Base-by-base conservation (phyloP, 2,888 invertebrate genomes). In the Xylota segnis region DNA sequence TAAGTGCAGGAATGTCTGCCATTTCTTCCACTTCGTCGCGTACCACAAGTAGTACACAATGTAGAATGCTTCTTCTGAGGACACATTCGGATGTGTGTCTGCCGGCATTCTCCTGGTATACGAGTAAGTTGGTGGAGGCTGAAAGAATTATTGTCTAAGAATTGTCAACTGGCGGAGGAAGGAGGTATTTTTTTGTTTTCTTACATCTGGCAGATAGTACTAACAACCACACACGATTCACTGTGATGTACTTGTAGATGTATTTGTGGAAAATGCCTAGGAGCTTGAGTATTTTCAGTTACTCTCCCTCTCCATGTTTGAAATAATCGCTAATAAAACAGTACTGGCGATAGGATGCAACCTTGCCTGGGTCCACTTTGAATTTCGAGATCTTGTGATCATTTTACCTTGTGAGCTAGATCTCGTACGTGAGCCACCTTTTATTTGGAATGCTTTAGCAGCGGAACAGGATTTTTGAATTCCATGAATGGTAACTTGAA, bases 191-290 rank as follows among this genome's bases (percentile, higher is more conserved):
- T 23, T 23, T 23, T 23, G 3, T 23, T 23, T 3, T 23, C 3
- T 37, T 50, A 47, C 56, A 70, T 82, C 63, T 70, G 68, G 70
- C 68, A 76, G 14, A 18, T 61, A 59, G 18, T 61, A 59, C 52
- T 59, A 83, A 78, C 83, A 83, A 83, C 83, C 83, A 83, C 83
- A 83, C 78, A 72, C 66, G 71, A 56, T 71, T 70, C 32, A 34
- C 4, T 71, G 66, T 43, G 7, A 14, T 40, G n/a, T 52, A 12
- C n/a, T 70, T 18, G 29, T 43, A 58, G 32, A 16, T 47, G n/a
- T n/a, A n/a, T n/a, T 34, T 16, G 47, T n/a, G n/a, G n/a, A n/a
- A 12, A 6, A 9, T 0, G 50, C 50, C 50, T 50, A 27, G 10
- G 12, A 27, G 12, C 27, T 50, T 27, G 10, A 23, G 23, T 23